phyloP scores from a whole-genome alignment of 1,140 invertebrate species.

The Calephelis nemesis region DNA sequence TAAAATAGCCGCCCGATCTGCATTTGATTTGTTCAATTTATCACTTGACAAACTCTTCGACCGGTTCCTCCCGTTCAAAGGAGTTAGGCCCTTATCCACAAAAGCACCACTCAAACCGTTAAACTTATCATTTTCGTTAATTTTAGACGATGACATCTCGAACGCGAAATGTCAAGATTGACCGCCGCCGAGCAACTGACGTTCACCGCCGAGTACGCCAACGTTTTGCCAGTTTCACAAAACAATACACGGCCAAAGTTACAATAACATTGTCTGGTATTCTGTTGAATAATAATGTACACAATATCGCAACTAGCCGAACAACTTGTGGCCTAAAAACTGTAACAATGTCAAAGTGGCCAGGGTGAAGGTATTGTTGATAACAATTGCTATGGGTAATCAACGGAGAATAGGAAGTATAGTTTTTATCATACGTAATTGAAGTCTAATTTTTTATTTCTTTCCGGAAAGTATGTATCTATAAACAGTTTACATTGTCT shows the following conservation, averaged over 20 bases:
- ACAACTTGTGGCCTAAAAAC: slow-evolving; percentile 22
- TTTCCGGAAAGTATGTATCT: slow-evolving; percentile 1
- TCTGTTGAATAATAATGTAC: slow-evolving; percentile 32
- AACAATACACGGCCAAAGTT: slow-evolving; percentile 56
- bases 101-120: slow-evolving; percentile 63
- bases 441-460: neutral
- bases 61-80: slow-evolving; percentile 57
- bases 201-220: slow-evolving; percentile 41
- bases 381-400: neutral
- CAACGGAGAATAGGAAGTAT: neutral
- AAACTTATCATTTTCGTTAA: slow-evolving; percentile 64
- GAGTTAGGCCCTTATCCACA: slow-evolving; percentile 57
- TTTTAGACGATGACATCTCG: slow-evolving; percentile 69
- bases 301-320: slow-evolving; percentile 43
- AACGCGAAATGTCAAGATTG: slow-evolving; percentile 56
- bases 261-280: slow-evolving; percentile 38
- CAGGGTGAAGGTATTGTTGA: slow-evolving; percentile 11
- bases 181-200: slow-evolving; percentile 52
- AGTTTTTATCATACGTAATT: slow-evolving; percentile 1
- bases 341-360: slow-evolving; percentile 7
- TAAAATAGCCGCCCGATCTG: slow-evolving; percentile 66
- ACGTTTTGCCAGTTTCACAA: slow-evolving; percentile 63
- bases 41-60: slow-evolving; percentile 74
- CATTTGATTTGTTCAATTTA: slow-evolving; percentile 68
- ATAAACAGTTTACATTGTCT: too few species aligned